Evolutionary conservation across 2,888 invertebrate genomes (phyloP), one percentile per base, ranked within the genome.

Genomic region (Dynastes hyllus): DNA sequence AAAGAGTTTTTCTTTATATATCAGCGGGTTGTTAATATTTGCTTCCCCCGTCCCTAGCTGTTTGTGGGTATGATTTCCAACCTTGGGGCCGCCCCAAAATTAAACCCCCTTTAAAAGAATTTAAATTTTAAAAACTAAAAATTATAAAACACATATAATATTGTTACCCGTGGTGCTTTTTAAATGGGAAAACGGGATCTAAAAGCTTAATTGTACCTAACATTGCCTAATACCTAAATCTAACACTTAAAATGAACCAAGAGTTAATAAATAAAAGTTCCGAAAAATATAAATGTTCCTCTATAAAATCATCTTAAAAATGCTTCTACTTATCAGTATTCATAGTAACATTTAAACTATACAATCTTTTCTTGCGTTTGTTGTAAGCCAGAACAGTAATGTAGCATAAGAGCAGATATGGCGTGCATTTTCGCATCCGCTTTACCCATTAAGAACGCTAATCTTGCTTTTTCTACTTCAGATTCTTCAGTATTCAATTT

Each of bases 331-430:
- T 55, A 58, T 73, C 61, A 37, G 22, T 22, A 73, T 58, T 73
- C 58, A 73, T 58, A 70, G 50, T 53, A 53, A 69, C 58, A 58
- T 55, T 50, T 32, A 29, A 81, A 69, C 71, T 87, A 87, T 76
- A 89, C 86, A 69, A 88, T 88, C 81, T 88, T 89, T 79, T 89
- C 88, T 82, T 88, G 88, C 2, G 94, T 94, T 84, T 95, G 93
- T 87, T 98, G 98, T 79, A 98, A 92, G 2, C 97, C 98, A 2
- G 98, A 95, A 89, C 98, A 98, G 89, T 97, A 96, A 89, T 98
- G 97, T 82, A 98, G 90, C 95, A 98, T 95, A 82, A 98, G 92
- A 76, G 98, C 95, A 71, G 97, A 97, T 81, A 98, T 91, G 0
- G 97, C 97, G 88, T 96, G 96, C 6, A 97, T 95, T 85, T 96